phyloP scores from a whole-genome alignment of 2,797 vertebrate genomes.

The Paedocypris micromegethes region DNA sequence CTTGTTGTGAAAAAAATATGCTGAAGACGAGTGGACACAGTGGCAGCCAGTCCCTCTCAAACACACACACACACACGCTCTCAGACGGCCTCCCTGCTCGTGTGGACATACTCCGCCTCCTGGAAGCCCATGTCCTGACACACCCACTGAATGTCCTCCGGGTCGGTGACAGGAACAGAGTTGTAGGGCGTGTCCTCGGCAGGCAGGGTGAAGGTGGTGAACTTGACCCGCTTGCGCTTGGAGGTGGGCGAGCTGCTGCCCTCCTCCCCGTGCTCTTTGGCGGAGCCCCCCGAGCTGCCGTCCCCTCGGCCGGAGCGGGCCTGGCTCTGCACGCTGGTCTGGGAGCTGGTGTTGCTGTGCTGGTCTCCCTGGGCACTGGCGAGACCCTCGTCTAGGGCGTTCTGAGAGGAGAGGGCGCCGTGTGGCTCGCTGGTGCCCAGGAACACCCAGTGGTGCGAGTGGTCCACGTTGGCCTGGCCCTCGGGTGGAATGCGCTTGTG shows the following conservation, averaged over 20 bases:
- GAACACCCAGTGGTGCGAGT: conserved; percentile 98
- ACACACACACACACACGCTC: conserved; percentile 40
- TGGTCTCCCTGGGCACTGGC: conserved; percentile 91
- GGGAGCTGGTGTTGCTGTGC: conserved; percentile 95
- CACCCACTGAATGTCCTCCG: conserved; percentile 96
- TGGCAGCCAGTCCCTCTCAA: conserved; percentile 32
- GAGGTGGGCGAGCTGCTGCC: conserved; percentile 91
- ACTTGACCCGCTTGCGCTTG: conserved; percentile 96
- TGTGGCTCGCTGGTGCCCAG: conserved; percentile 92
- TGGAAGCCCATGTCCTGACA: conserved; percentile 95
- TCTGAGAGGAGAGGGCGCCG: conserved; percentile 85
- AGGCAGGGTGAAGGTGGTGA: conserved; percentile 94
- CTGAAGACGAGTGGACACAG: conserved; percentile 50
- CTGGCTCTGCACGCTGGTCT: conserved; percentile 96
- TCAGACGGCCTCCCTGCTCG: conserved; percentile 97
- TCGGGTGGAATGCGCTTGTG: conserved; percentile 95
- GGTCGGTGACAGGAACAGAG: conserved; percentile 89
- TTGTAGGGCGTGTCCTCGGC: conserved; percentile 93
- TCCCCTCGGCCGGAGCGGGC: conserved; percentile 86
- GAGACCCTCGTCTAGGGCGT: conserved; percentile 81
- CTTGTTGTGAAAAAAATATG: conserved; percentile 62
- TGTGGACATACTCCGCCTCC: conserved; percentile 91
- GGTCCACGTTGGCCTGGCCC: conserved; percentile 97
- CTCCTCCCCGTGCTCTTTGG: conserved; percentile 88
- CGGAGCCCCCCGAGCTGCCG: conserved; percentile 87